Percentiles rank a stretch among this genome's conserved stretches.
These are phyloP conservation scores for Acanthococcus lagerstroemiae DNA, from an alignment of 2,888 invertebrate species.

Conservation along the genomic window DNA sequence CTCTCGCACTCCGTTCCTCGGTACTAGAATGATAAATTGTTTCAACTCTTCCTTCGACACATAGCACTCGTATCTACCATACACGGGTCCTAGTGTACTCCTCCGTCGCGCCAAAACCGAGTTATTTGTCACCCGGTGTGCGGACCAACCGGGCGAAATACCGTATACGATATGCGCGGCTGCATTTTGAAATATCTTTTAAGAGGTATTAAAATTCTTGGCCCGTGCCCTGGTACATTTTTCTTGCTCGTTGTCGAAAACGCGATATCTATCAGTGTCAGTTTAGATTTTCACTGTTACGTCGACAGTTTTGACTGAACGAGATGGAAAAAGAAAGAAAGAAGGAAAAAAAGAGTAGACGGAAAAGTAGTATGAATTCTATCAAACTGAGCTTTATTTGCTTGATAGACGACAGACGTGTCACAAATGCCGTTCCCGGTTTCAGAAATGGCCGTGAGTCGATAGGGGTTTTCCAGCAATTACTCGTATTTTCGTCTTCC, in stretches of 20 bases:
- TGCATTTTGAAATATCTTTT: conserved; percentile 22
- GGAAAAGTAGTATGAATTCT: too few species aligned
- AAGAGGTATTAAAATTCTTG: conserved; percentile 27
- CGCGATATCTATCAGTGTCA: conserved; percentile 27
- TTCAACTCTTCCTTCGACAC: conserved; percentile 28
- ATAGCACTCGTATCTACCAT: background rate
- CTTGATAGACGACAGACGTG: too few species aligned
- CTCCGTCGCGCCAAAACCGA: background rate
- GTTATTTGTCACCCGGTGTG: conserved; percentile 20
- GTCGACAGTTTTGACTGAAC: too few species aligned
- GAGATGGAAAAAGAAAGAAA: too few species aligned
- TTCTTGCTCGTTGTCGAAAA: conserved; percentile 23
- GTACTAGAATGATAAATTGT: conserved; percentile 19
- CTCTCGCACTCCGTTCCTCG: background rate
- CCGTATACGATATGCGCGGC: background rate
- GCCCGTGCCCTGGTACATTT: conserved; percentile 21
- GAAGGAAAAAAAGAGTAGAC: too few species aligned
- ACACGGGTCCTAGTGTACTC: too few species aligned
- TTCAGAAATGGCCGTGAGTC: too few species aligned
- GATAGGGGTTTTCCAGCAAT: too few species aligned
- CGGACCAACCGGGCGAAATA: background rate
- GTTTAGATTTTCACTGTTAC: conserved; percentile 11
- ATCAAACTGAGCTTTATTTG: too few species aligned
- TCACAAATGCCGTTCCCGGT: too few species aligned
- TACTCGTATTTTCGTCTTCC: too few species aligned